A percentile compares a stretch with the other conserved stretches of the same genome.
These are phyloP conservation scores for Pipa parva DNA, from an alignment of 2,113 vertebrate genomes.

Conservation along the genomic window DNA sequence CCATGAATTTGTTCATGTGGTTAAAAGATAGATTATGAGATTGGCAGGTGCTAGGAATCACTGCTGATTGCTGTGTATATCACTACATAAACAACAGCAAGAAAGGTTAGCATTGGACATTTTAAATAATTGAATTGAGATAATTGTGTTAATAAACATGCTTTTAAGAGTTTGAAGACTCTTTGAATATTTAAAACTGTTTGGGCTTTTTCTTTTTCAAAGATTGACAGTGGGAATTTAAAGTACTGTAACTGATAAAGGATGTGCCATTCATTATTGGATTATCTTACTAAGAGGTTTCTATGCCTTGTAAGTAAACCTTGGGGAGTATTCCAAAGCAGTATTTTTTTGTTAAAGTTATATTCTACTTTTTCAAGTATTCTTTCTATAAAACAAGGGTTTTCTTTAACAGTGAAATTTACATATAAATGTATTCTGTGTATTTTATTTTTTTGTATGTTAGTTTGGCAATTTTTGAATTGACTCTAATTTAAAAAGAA, in stretches of 20 bases:
- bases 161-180: slow-evolving; percentile 75
- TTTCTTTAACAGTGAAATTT: slow-evolving; percentile 66
- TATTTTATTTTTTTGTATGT: slow-evolving; percentile 62
- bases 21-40: slow-evolving; percentile 72
- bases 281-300: slow-evolving; percentile 69
- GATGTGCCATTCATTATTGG: slow-evolving; percentile 70
- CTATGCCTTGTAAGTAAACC: slow-evolving; percentile 66
- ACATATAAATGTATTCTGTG: slow-evolving; percentile 65
- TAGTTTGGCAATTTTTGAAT: slow-evolving; percentile 57
- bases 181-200: slow-evolving; percentile 75
- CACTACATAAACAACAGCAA: slow-evolving; percentile 69
- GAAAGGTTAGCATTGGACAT: slow-evolving; percentile 75
- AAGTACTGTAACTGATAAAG: slow-evolving; percentile 74
- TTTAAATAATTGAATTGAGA: slow-evolving; percentile 77
- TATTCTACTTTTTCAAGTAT: slow-evolving; percentile 54
- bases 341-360: slow-evolving; percentile 63
- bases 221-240: slow-evolving; percentile 67
- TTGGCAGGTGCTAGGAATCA: slow-evolving; percentile 80
- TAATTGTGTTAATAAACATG: slow-evolving; percentile 75
- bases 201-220: slow-evolving; percentile 69
- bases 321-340: slow-evolving; percentile 71
- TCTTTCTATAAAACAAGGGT: slow-evolving; percentile 62
- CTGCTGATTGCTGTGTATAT: slow-evolving; percentile 79
- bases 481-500: slow-evolving; percentile 60
- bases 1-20: slow-evolving; percentile 71